A percentile compares a stretch with the other conserved stretches of the same genome.
Conservation (phyloP, 2,888 invertebrate species). For the Hirtodrosophila cameraria region DNA sequence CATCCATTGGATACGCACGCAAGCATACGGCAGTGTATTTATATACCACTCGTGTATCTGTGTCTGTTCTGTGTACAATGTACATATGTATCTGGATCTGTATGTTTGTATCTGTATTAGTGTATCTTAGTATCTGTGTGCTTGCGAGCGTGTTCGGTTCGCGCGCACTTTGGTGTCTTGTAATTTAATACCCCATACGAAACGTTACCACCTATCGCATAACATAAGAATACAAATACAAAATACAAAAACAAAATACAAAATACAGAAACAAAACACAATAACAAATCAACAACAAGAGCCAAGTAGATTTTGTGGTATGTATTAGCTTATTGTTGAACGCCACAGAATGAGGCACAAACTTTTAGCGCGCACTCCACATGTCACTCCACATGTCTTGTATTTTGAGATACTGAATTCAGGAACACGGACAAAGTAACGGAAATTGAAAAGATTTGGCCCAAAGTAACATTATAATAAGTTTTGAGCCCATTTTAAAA, state of each 20-base stretch:
- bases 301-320: conserved; percentile 46
- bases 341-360: conserved; percentile 1
- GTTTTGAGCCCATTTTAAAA: no score
- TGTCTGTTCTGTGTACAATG: no score
- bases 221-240: conserved; percentile 61
- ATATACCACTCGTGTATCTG: conserved; percentile 59
- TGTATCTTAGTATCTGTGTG: conserved; percentile 30
- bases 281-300: conserved; percentile 49
- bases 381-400: conserved; percentile 13
- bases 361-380: conserved; percentile 34
- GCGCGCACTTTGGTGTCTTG: conserved; percentile 81
- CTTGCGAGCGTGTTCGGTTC: conserved; percentile 67
- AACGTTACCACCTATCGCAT: conserved; percentile 80
- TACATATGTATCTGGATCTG: conserved; percentile 2
- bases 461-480: not conserved
- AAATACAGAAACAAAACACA: conserved; percentile 37
- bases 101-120: conserved; percentile 1
- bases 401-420: conserved; percentile 5
- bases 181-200: conserved; percentile 81
- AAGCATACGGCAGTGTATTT: conserved; percentile 66
- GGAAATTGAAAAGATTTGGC: not conserved
- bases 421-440: not conserved
- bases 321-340: conserved; percentile 16
- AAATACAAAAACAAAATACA: conserved; percentile 32
- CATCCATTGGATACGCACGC: conserved; percentile 78